phyloP scores from a whole-genome alignment of 2,113 vertebrate species.

The Rhizomys pruinosus region DNA sequence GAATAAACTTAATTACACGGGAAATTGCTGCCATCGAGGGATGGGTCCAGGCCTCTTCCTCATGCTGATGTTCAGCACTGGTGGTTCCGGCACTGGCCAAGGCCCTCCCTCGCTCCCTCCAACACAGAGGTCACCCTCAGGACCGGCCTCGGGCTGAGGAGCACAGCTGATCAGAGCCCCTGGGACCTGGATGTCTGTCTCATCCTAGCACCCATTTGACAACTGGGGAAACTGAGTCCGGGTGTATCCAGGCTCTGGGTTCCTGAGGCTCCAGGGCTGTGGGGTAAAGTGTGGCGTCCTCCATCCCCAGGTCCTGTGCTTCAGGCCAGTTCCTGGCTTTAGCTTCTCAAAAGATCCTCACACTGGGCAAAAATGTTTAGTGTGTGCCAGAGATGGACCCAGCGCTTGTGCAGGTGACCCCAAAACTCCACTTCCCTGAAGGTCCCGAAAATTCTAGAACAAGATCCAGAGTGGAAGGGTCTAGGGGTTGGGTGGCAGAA shows the following conservation, averaged over 20 bases:
- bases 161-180: accelerated
- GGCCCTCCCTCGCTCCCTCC: neutral
- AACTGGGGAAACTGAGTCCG: neutral
- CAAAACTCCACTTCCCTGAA: neutral
- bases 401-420: neutral
- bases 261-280: no score
- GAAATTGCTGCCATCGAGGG: constrained; percentile 82
- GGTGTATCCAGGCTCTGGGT: neutral
- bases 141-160: neutral
- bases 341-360: neutral
- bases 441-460: neutral
- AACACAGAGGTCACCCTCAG: accelerated
- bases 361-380: no score
- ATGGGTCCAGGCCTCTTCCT: constrained; percentile 46
- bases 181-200: neutral
- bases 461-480: neutral
- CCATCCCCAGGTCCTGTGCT: neutral
- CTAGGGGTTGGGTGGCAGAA: neutral
- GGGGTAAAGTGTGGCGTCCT: neutral
- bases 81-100: neutral
- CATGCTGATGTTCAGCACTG: neutral
- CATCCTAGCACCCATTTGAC: neutral
- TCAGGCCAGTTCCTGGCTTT: neutral
- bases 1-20: constrained; percentile 87
- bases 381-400: neutral